Evolutionary conservation across 2,888 invertebrate species (phyloP).

Genomic region (Julus scandinavius): DNA sequence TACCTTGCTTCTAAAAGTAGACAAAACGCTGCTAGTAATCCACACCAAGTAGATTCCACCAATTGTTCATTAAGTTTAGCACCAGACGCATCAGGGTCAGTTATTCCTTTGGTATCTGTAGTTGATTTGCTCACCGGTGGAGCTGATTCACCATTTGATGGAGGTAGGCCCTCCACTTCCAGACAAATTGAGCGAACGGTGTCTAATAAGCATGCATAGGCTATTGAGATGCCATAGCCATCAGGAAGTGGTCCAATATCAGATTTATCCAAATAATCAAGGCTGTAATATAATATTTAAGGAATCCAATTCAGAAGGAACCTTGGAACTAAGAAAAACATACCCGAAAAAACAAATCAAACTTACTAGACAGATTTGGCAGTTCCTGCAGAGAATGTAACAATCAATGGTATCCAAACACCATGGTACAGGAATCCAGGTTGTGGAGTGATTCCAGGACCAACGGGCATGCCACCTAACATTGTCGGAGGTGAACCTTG

Average conservation of each 20-base stretch:
- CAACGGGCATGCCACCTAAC: constrained; percentile 74
- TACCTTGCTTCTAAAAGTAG: constrained; percentile 90
- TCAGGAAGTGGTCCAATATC: constrained; percentile 96
- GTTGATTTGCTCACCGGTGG: constrained; percentile 24
- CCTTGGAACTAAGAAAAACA: constrained; percentile 12
- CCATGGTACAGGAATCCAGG: constrained; percentile 93
- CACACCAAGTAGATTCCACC: constrained; percentile 95
- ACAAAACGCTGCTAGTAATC: constrained; percentile 88
- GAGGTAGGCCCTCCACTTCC: constrained; percentile 70
- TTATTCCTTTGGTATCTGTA: neutral
- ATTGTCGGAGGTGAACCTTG: constrained; percentile 75
- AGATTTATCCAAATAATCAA: constrained; percentile 95
- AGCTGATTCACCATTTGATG: constrained; percentile 63
- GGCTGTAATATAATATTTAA: constrained; percentile 69
- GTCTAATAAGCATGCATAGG: constrained; percentile 92
- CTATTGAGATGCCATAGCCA: constrained; percentile 96
- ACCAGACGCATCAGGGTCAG: neutral
- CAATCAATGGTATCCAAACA: constrained; percentile 89
- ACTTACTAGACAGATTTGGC: constrained; percentile 92
- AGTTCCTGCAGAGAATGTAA: constrained; percentile 84
- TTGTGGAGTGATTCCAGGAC: constrained; percentile 85
- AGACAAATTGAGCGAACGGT: constrained; percentile 86
- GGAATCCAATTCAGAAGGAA: neutral
- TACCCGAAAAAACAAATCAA: constrained; percentile 56
- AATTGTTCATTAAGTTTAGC: constrained; percentile 75